Evolutionary conservation across 1,140 invertebrate genomes (phyloP), one percentile per base, ranked within the genome.

Genomic region (Caenorhabditis latens): DNA sequence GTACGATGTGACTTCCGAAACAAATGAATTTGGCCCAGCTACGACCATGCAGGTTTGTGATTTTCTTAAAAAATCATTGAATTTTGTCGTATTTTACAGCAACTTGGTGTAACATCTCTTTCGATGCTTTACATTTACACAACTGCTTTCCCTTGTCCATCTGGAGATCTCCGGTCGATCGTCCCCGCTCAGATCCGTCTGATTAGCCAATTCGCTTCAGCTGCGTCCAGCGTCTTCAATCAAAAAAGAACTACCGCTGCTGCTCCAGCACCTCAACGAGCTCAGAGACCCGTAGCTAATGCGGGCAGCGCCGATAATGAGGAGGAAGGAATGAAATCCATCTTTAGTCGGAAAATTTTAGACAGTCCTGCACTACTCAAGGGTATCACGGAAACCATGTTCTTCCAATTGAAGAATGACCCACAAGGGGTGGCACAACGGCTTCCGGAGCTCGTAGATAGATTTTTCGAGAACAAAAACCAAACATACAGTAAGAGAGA

Each of bases 101-200:
- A 79, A 50, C 71, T 79, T 9, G 71, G 71, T 4, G 71, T 79
- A 8, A 24, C 46, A 13, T 13, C 13, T 11, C 16, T 79, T 6
- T 79, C 71, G 4, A 16, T 79, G 19, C 8, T 79, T 11, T 79
- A 79, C 71, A 24, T 79, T 5, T 79, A 79, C 46, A 79, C 71
- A 48, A 79, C 71, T 21, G n/a, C 71, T 11, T 79, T 79, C 46
- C 71, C 71, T 32, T 79, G 71, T 6, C 71, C 71, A 4, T 79
- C 71, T 48, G 71, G 71, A 50, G 71, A 79, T 24, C 46, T 79
- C 46, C 71, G 71, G 6, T 79, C 71, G n/a, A 79, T 79, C 46
- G 71, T 79, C 11, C 71, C 71, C 50, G 43, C 71, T 9, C 71
- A 79, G 53, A 21, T 79, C n/a, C 71, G 71, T 5, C 46, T 79